Percentiles rank a stretch among this genome's conserved stretches.
Conservation (phyloP, 2,888 invertebrate species). For the Protonemura montana region DNA sequence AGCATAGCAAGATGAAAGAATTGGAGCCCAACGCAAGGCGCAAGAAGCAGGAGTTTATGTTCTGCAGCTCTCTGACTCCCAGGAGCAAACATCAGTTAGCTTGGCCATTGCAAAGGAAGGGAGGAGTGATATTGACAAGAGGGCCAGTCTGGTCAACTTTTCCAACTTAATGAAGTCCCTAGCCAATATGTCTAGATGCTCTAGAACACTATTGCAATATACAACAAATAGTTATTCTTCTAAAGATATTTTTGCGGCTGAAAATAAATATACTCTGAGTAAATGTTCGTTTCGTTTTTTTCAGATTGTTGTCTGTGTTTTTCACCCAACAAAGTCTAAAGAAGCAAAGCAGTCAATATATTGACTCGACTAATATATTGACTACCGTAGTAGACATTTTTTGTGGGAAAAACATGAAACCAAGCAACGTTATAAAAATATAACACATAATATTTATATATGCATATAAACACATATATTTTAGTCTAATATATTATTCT, state of each 20-base stretch:
- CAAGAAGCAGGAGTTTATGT: background rate
- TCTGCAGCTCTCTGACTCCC: background rate
- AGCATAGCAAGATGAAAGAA: background rate
- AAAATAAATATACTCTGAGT: background rate
- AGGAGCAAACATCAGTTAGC: background rate
- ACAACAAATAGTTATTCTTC: constrained; percentile 2
- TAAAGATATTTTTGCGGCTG: background rate
- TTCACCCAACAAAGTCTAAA: no score
- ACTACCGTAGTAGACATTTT: no score
- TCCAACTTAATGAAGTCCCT: constrained; percentile 5
- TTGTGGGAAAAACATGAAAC: no score
- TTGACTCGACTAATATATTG: no score
- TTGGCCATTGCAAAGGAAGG: background rate
- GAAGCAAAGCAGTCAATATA: no score
- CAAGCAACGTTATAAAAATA: background rate
- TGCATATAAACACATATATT: no score
- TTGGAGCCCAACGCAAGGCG: background rate
- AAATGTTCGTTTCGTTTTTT: background rate
- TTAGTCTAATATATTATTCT: no score
- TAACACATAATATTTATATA: background rate
- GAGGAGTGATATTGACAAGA: background rate
- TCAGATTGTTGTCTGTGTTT: background rate
- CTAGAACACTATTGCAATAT: background rate
- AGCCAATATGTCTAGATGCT: background rate
- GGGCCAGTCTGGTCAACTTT: constrained; percentile 5